Base-by-base conservation (phyloP, 2,113 vertebrate species). In the Labeo rohita region DNA sequence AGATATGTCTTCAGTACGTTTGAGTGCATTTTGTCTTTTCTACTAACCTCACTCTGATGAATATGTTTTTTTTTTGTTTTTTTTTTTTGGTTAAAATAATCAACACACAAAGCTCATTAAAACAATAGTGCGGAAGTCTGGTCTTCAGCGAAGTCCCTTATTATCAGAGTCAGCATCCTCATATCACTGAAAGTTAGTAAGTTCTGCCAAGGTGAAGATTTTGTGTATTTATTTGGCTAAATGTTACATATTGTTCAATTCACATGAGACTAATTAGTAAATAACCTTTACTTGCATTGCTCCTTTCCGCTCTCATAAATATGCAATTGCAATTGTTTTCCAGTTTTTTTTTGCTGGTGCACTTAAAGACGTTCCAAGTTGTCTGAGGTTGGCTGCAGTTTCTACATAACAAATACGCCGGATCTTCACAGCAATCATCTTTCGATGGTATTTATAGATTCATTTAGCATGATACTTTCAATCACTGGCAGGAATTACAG, bases 241-340 rank as follows among this genome's bases (percentile, higher is more conserved):
- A 65, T 80, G 47, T 70, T 66, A 47, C 39, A 80, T 80, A 49
- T 81, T 82, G 47, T 52, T 2, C 8, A 82, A 68, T 82, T 52
- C 80, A 70, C 80, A 82, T 11, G 80, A 70, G 61, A 82, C 80
- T 82, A 68, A 82, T 82, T 82, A 82, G 28, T 39, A 18, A 47
- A 7, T 81, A 81, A 81, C n/a, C 79, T 81, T 81, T 49, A 34
- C 50, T 77, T 11, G 13, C 49, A 28, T 66, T 28, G 4, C 8
- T 66, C 49, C 2, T 23, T 81, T 66, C 43, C 49, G 6, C n/a
- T 23, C 54, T 45, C 36, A 80, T 45, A 61, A 23, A 45, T 80
- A 80, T 61, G 10, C 54, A 63, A 13, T 61, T 36, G 8, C 75
- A 3, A 21, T 59, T 61, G 78, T 34, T 66, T 66, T 8, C 47